Conservation (phyloP, 2,797 vertebrate genomes). For the Galaxias olidus region DNA sequence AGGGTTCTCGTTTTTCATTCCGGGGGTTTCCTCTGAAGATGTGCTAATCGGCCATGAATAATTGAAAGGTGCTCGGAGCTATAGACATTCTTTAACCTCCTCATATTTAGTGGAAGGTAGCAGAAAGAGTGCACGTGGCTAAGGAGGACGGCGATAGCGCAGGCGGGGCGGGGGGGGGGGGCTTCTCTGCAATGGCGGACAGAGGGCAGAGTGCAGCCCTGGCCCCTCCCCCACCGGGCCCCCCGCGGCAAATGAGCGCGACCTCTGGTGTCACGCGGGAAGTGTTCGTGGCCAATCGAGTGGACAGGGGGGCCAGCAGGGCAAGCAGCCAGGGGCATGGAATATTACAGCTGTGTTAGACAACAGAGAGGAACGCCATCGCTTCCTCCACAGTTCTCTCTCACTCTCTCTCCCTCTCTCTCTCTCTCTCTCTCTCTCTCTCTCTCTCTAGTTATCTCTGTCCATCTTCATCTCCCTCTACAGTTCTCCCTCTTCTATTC, state of each 20-base stretch:
- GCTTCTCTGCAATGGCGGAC: constrained; percentile 16
- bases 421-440: not conserved
- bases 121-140: constrained; percentile 53
- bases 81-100: constrained; percentile 49
- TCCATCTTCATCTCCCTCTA: constrained; percentile 1
- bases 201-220: constrained; percentile 24
- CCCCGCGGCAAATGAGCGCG: constrained; percentile 37
- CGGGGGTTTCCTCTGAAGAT: constrained; percentile 48
- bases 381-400: constrained; percentile 35
- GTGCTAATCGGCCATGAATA: constrained; percentile 67
- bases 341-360: not conserved
- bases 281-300: constrained; percentile 25
- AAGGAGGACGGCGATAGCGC: constrained; percentile 48
- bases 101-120: constrained; percentile 41
- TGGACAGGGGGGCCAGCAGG: not conserved
- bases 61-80: constrained; percentile 54
- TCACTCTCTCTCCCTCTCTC: constrained; percentile 9
- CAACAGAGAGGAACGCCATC: not conserved
- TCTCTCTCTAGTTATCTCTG: not conserved
- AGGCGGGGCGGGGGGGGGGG: constrained; percentile 4
- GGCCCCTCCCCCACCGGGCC: constrained; percentile 8
- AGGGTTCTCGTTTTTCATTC: constrained; percentile 56
- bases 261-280: constrained; percentile 45
- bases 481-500: not conserved
- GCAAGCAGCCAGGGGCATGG: not conserved